Conservation (phyloP, 2,797 vertebrate genomes). For the Xiphorhynchus erythropygius region DNA sequence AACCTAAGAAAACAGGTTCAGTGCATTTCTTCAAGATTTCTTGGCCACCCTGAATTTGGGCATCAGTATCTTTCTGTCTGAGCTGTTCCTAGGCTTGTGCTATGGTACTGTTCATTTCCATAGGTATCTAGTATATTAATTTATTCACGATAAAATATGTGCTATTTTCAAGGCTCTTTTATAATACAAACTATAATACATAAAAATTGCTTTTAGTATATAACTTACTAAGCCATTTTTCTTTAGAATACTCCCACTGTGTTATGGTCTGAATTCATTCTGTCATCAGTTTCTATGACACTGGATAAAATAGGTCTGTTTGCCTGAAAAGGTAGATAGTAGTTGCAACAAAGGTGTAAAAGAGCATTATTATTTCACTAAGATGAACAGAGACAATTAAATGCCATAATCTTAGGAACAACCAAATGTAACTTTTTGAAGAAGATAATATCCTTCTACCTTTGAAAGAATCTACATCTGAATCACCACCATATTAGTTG, state of each 20-base stretch:
- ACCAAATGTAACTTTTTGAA: not conserved
- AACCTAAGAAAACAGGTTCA: not conserved
- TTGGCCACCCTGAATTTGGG: not conserved
- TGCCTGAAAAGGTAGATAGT: not conserved
- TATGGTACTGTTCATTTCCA: not conserved
- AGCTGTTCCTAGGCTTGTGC: not conserved
- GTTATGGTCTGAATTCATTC: slow-evolving; percentile 11
- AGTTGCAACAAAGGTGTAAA: not conserved
- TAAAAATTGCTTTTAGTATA: not conserved
- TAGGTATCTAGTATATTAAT: not conserved
- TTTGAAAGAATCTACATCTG: not conserved
- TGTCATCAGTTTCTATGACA: slow-evolving; percentile 29
- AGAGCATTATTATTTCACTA: not conserved
- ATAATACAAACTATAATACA: not conserved
- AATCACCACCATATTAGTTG: not conserved
- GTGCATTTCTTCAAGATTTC: not conserved
- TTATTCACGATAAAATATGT: not conserved
- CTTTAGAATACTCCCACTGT: slow-evolving; percentile 15
- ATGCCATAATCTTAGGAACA: not conserved
- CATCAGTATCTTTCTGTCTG: not conserved
- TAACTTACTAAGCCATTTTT: slow-evolving; percentile 5
- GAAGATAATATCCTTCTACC: not conserved
- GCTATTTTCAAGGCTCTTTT: not conserved
- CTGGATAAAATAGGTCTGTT: slow-evolving; percentile 38
- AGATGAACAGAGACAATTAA: not conserved